Evolutionary conservation across 2,888 invertebrate genomes (phyloP), one percentile per base, ranked within the genome.

Genomic region (Salpingus planirostris): DNA sequence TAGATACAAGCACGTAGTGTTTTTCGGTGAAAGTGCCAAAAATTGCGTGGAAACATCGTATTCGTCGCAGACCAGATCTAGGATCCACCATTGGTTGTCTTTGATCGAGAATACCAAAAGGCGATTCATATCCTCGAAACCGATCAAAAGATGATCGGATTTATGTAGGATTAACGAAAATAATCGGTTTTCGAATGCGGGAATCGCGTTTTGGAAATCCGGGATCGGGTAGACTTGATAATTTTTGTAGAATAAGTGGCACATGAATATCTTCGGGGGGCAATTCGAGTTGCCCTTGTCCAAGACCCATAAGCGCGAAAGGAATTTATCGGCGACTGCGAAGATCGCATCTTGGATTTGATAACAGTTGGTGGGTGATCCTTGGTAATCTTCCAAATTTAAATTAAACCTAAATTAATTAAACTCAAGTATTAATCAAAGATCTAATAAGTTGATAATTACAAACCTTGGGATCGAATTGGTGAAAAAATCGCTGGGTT

Each of bases 241-340:
- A 7, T 26, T 31, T 29, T 62, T 64, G 13, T 52, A 52, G 24
- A 56, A 51, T 13, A 67, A 45, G 45, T 63, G 65, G 38, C 61
- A 66, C 13, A 65, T 47, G 2, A 67, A 36, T 4, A 70, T 47
- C 54, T 67, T 68, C 5, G 66, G 58, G 1, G 46, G 35, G 42
- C 67, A 67, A 12, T 48, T 40, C 10, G 38, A 33, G 23, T 53
- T 57, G 3, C 68, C 65, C 30, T 54, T 55, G 40, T 69, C 69
- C 38, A 70, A 45, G 26, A 67, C 50, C 68, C 69, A 70, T 11
- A 70, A 49, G 40, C 65, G 59, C 10, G 63, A 60, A 18, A 55
- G 55, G 18, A 40, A 40, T 8, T 39, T 36, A 36, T 69, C 67
- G n/a, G 64, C 40, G 23, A 64, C 65, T 14, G 67, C 30, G 3